Percentiles rank a stretch among this genome's conserved stretches.
phyloP scores from a whole-genome alignment of 2,888 invertebrate species.

The Cheiracanthium punctorium region DNA sequence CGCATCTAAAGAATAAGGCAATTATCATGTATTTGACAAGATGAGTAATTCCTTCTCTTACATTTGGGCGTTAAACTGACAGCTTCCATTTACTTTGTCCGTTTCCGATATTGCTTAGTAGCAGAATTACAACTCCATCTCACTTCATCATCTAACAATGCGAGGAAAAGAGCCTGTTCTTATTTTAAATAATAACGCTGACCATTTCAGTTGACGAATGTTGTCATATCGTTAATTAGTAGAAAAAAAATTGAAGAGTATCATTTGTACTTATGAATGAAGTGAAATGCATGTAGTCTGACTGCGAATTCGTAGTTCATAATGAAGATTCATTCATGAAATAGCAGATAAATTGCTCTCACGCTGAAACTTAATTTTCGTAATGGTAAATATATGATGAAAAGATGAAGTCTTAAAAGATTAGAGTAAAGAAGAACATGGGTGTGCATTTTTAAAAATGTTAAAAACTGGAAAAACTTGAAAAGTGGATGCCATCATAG shows the following conservation, averaged over 20 bases:
- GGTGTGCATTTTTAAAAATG: too few relatives aligned
- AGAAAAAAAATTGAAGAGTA: neutral
- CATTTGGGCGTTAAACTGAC: conserved; percentile 56
- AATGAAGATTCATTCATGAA: too few relatives aligned
- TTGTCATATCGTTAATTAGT: conserved; percentile 54
- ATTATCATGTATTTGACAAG: conserved; percentile 47
- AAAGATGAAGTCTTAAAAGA: too few relatives aligned
- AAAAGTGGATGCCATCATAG: too few relatives aligned
- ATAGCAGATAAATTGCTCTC: too few relatives aligned
- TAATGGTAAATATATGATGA: too few relatives aligned
- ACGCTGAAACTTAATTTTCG: too few relatives aligned
- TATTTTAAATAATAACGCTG: conserved; percentile 22
- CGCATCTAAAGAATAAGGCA: conserved; percentile 33
- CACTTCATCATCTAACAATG: conserved; percentile 49
- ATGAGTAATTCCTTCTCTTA: conserved; percentile 50
- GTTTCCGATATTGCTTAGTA: conserved; percentile 37
- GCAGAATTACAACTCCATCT: conserved; percentile 51
- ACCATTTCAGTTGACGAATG: neutral
- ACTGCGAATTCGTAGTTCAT: too few relatives aligned
- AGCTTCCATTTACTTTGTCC: conserved; percentile 37
- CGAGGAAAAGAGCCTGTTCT: conserved; percentile 23
- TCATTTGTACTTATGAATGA: neutral
- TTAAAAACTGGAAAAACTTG: too few relatives aligned
- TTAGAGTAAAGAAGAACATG: too few relatives aligned
- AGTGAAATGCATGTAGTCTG: neutral